Evolutionary conservation across 1,140 invertebrate genomes (phyloP).

Genomic region (Heliconius congener): DNA sequence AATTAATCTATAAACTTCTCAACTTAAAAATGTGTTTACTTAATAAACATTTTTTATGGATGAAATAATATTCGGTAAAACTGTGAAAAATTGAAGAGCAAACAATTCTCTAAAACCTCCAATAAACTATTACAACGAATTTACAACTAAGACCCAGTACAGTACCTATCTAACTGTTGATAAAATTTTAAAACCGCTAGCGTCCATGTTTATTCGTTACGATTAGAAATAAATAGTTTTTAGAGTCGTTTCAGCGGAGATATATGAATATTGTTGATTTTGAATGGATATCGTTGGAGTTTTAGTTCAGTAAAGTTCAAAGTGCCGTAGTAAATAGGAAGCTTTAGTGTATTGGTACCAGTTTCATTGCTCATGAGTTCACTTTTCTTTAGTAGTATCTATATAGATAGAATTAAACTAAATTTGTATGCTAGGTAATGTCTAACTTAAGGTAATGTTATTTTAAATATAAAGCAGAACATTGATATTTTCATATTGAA

Average conservation of each 20-base stretch:
- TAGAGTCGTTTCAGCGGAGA: conserved; percentile 1
- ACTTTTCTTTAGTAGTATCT: neutral
- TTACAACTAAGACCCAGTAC: neutral
- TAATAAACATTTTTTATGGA: no score
- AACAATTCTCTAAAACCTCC: neutral
- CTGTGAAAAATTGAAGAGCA: no score
- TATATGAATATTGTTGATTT: conserved; percentile 14
- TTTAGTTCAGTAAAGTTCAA: conserved; percentile 3
- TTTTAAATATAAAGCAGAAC: neutral
- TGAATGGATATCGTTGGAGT: conserved; percentile 1
- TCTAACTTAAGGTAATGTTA: no score
- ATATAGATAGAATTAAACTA: neutral
- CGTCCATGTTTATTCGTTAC: conserved; percentile 15
- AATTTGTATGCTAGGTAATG: neutral
- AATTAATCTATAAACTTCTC: no score
- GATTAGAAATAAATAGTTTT: conserved; percentile 20
- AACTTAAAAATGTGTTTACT: no score
- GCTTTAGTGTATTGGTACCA: neutral
- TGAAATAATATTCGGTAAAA: no score
- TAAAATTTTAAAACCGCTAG: conserved; percentile 29
- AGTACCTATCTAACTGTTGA: conserved; percentile 11
- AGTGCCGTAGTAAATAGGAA: conserved; percentile 15
- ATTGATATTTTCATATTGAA: neutral
- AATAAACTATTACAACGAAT: neutral
- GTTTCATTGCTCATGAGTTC: neutral